These are phyloP conservation scores for Poeciliopsis gracilis DNA, from an alignment of 2,797 vertebrate species.

Conservation along the genomic window DNA sequence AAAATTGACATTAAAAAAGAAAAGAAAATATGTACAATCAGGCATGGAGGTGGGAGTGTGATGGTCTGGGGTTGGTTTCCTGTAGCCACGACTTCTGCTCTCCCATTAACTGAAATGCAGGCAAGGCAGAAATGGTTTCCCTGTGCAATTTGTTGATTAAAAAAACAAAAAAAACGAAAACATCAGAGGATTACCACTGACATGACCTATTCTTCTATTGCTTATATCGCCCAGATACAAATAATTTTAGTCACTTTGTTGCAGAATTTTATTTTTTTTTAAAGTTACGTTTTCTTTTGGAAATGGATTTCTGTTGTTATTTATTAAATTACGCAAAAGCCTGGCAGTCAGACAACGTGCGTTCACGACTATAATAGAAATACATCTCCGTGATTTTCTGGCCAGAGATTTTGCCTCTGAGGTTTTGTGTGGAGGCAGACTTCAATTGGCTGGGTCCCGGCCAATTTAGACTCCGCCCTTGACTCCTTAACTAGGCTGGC, in stretches of 20 bases:
- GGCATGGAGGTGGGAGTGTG: neutral
- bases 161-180: neutral
- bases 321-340: too few relatives aligned
- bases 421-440: conserved; percentile 55
- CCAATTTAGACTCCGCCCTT: conserved; percentile 75
- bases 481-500: conserved; percentile 66
- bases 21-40: neutral
- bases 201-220: neutral
- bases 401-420: conserved; percentile 23
- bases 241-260: neutral
- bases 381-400: conserved; percentile 23
- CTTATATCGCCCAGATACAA: neutral
- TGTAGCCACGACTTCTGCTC: neutral
- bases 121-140: neutral
- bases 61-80: neutral
- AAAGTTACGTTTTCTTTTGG: neutral
- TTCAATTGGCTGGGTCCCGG: conserved; percentile 84
- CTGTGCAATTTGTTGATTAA: neutral
- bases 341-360: neutral
- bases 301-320: neutral
- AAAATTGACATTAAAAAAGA: neutral
- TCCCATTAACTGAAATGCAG: neutral
- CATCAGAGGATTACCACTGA: neutral
- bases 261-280: neutral
- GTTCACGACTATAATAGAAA: neutral